These are phyloP conservation scores for Sphaeramia orbicularis DNA, from an alignment of 2,797 vertebrate species.

Conservation along the genomic window DNA sequence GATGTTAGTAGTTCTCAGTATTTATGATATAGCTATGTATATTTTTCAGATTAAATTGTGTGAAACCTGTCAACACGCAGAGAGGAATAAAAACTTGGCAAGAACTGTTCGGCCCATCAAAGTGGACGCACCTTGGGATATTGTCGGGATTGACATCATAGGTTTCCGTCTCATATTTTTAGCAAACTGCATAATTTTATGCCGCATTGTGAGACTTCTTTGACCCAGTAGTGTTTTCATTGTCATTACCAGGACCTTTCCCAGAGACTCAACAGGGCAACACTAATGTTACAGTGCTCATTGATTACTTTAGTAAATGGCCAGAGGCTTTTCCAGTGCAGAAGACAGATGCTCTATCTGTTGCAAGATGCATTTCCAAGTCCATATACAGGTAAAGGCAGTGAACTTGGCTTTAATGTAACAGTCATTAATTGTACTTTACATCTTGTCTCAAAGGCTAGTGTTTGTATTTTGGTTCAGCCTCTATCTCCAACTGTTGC, in stretches of 20 bases:
- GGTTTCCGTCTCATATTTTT: constrained; percentile 75
- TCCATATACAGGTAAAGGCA: constrained; percentile 88
- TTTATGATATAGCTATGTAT: not conserved
- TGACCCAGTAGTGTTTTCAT: not conserved
- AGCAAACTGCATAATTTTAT: not conserved
- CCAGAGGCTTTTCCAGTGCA: constrained; percentile 89
- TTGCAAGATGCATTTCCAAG: constrained; percentile 88
- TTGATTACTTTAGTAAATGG: constrained; percentile 94
- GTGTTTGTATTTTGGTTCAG: no score
- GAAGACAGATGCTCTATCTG: constrained; percentile 85
- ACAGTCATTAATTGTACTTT: not conserved
- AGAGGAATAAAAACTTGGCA: constrained; percentile 86
- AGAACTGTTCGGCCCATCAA: constrained; percentile 86
- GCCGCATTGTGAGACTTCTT: not conserved
- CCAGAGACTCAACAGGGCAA: constrained; percentile 85
- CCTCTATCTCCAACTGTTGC: no score
- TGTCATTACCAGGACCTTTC: constrained; percentile 86
- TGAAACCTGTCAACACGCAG: constrained; percentile 90
- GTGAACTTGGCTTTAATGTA: not conserved
- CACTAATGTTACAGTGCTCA: constrained; percentile 83
- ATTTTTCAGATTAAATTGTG: constrained; percentile 90
- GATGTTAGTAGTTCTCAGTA: no score
- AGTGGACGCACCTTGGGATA: constrained; percentile 91
- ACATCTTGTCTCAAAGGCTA: no score
- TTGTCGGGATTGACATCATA: constrained; percentile 86